Base-by-base conservation (phyloP, 2,888 invertebrate genomes). In the Hirudinaria manillensis region DNA sequence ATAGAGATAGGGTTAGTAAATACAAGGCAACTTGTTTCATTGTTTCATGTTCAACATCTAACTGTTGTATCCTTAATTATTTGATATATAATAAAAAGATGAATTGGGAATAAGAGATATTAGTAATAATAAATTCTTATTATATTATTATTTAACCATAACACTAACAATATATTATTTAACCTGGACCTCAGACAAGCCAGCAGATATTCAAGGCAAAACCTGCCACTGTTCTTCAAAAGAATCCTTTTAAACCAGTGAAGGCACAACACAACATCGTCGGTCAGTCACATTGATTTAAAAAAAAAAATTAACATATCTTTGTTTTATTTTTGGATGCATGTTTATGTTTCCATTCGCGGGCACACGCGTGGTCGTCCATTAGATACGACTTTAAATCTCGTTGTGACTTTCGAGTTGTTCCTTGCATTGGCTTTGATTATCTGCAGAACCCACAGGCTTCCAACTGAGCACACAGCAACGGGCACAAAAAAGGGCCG, bases 381-480 rank as follows among this genome's bases (percentile, higher is more conserved):
- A 29, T 13, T 68, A 36, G 68, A n/a, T 0, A 70, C n/a, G 70
- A 70, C 38, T 36, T 38, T 70, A 27, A 45, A 36, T 36, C 19
- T 45, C 6, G 7, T 45, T 36, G 2, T 68, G 68, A 27, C n/a
- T 21, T 19, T 70, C 38, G 7, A 24, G 70, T 27, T 7, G 70
- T n/a, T 70, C 27, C 2, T 70, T 45, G 45, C 45, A 45, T 7
- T 16, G 10, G 38, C 38, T 6, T 38, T 38, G 38, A 3, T 38
- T 38, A 38, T 38, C 19, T 34, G 36, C 68, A 68, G 68, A 68
- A 10, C 27, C n/a, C 13, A 32, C 36, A 6, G 27, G 34, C 10
- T 68, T 68, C 68, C n/a, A n/a, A n/a, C 34, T 68, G 68, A 68
- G 36, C 68, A 68, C 68, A 7, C 68, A 68, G 68, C 68, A 68